phyloP scores from a whole-genome alignment of 2,888 invertebrate genomes.

The Diarsia brunnea region DNA sequence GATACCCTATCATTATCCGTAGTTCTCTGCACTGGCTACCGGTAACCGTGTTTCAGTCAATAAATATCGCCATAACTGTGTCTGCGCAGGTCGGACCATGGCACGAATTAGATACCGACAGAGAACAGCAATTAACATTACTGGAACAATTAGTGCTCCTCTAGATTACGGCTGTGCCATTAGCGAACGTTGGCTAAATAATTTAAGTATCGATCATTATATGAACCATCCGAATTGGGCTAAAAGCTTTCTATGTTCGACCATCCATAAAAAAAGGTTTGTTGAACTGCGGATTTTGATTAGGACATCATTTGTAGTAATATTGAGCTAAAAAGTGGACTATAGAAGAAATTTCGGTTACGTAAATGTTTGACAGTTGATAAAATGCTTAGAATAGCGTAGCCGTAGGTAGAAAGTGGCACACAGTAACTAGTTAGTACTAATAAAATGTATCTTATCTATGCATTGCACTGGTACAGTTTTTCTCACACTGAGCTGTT shows the following conservation, averaged over 20 bases:
- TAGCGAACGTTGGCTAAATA: constrained; percentile 83
- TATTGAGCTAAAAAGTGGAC: constrained; percentile 62
- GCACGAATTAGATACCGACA: constrained; percentile 75
- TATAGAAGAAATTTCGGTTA: constrained; percentile 81
- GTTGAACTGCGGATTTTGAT: constrained; percentile 64
- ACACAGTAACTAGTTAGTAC: constrained; percentile 73
- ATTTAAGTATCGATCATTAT: constrained; percentile 67
- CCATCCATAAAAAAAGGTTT: constrained; percentile 49
- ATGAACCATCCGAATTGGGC: constrained; percentile 55
- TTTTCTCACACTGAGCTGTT: constrained; percentile 71
- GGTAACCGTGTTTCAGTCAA: constrained; percentile 70
- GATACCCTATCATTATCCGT: constrained; percentile 75
- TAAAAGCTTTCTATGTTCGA: constrained; percentile 60
- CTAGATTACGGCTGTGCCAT: constrained; percentile 76
- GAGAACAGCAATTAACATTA: constrained; percentile 82
- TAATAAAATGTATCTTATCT: constrained; percentile 82
- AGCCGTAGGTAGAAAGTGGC: constrained; percentile 76
- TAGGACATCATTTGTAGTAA: constrained; percentile 68
- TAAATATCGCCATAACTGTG: constrained; percentile 78
- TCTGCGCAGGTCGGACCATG: constrained; percentile 69
- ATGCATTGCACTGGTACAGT: constrained; percentile 63
- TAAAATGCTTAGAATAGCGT: constrained; percentile 78
- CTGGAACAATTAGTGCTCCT: constrained; percentile 83
- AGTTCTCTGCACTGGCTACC: constrained; percentile 69
- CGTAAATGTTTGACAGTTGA: constrained; percentile 84